Percentiles rank a stretch among this genome's conserved stretches.
phyloP scores from a whole-genome alignment of 92 coral and sea anemone species.

The Porites cylindrica region DNA sequence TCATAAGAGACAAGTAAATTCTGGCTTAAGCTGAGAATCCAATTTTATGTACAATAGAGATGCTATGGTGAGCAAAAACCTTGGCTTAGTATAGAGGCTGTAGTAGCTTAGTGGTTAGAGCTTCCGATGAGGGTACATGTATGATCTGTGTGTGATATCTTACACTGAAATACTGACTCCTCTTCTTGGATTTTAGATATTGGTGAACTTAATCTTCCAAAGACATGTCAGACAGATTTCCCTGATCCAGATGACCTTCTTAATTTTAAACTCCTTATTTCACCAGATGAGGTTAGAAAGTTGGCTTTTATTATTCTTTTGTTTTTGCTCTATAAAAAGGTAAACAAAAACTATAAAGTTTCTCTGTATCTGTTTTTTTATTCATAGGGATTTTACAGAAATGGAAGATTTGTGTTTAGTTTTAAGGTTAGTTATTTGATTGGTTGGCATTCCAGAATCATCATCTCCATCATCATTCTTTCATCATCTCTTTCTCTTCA shows the following conservation, averaged over 20 bases:
- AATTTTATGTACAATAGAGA: no score
- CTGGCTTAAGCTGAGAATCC: no score
- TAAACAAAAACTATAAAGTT: background rate
- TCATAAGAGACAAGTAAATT: no score
- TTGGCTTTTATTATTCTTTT: background rate
- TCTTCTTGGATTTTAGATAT: slow-evolving; percentile 72
- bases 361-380: background rate
- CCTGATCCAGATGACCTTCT: slow-evolving; percentile 97
- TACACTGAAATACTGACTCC: background rate
- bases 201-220: slow-evolving; percentile 92
- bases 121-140: no score
- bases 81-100: no score
- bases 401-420: slow-evolving; percentile 95
- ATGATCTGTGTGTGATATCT: no score
- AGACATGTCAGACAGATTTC: slow-evolving; percentile 97
- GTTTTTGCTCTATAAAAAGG: background rate
- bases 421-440: slow-evolving; percentile 78
- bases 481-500: no score
- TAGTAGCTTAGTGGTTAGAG: no score
- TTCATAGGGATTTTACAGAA: slow-evolving; percentile 91
- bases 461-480: no score
- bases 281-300: slow-evolving; percentile 96
- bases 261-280: slow-evolving; percentile 93
- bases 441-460: background rate
- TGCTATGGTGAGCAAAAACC: no score